Percentiles rank a stretch among this genome's conserved stretches.
These are phyloP conservation scores for Periophthalmus modestus DNA, from an alignment of 2,113 vertebrate species.

Conservation along the genomic window DNA sequence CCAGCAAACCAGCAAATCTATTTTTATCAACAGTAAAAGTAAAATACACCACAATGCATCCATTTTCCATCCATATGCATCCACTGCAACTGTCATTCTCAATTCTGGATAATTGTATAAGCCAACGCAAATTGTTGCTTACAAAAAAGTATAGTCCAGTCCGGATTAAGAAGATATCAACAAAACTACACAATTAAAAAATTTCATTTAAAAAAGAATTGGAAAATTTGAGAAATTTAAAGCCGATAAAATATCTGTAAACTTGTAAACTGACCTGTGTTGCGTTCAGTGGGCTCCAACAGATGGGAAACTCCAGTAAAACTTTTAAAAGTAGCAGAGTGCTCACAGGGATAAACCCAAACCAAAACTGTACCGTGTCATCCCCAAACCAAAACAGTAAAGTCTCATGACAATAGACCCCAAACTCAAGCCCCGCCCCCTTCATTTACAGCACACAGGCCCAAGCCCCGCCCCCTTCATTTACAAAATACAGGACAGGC, in stretches of 20 bases:
- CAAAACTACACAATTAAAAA: neutral
- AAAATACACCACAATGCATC: neutral
- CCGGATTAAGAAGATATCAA: neutral
- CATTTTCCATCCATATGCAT: no score
- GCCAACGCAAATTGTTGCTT: no score
- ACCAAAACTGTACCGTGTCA: neutral
- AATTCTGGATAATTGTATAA: no score
- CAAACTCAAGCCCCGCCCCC: neutral
- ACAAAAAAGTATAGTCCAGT: neutral
- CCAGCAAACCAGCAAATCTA: neutral
- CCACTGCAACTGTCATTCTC: no score
- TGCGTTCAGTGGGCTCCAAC: neutral
- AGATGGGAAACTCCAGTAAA: neutral
- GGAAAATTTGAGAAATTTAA: neutral
- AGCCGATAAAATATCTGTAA: neutral
- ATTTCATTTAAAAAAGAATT: neutral
- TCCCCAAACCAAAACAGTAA: neutral
- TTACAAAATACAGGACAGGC: neutral
- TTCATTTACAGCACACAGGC: neutral
- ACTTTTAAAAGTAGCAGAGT: neutral
- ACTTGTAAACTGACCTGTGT: neutral
- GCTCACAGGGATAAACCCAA: neutral
- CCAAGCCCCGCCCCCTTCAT: neutral
- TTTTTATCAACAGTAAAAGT: neutral
- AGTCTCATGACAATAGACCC: slow-evolving; percentile 2